These are phyloP conservation scores for Drosophila persimilis DNA, from an alignment of 1,140 invertebrate species.

Conservation along the genomic window DNA sequence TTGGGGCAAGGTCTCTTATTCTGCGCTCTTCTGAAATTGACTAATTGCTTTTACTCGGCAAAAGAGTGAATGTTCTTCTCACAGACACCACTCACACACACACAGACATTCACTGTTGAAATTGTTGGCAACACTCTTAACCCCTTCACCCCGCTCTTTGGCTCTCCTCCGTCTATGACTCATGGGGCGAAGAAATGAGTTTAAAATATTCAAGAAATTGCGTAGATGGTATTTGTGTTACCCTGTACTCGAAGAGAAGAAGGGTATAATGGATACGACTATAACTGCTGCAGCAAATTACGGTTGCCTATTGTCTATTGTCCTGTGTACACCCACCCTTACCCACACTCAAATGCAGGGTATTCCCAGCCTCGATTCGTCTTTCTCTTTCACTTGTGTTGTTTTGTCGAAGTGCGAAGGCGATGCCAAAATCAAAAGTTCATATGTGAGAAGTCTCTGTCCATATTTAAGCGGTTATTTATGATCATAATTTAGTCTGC, in stretches of 20 bases:
- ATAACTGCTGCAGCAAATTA: too few species aligned
- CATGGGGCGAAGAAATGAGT: conserved; percentile 32
- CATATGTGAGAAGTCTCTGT: conserved; percentile 23
- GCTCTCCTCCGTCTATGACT: conserved; percentile 23
- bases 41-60: conserved; percentile 58
- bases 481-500: conserved; percentile 53
- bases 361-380: too few species aligned
- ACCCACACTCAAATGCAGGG: too few species aligned
- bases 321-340: too few species aligned
- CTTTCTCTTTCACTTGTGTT: too few species aligned
- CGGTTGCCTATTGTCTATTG: too few species aligned
- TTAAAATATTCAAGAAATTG: conserved; percentile 40
- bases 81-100: background rate
- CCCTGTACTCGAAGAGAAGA: too few species aligned
- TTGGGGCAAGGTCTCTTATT: conserved; percentile 43
- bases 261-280: too few species aligned
- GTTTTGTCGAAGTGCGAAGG: too few species aligned
- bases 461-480: conserved; percentile 43
- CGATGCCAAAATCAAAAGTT: conserved; percentile 41
- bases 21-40: conserved; percentile 48
- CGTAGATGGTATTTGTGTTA: conserved; percentile 21
- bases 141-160: conserved; percentile 2
- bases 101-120: conserved; percentile 6
- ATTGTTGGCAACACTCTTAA: conserved; percentile 34
- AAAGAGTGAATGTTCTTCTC: conserved; percentile 17